Base-by-base conservation (phyloP, 2,888 invertebrate genomes). In the Caenorhabditis imperialis region DNA sequence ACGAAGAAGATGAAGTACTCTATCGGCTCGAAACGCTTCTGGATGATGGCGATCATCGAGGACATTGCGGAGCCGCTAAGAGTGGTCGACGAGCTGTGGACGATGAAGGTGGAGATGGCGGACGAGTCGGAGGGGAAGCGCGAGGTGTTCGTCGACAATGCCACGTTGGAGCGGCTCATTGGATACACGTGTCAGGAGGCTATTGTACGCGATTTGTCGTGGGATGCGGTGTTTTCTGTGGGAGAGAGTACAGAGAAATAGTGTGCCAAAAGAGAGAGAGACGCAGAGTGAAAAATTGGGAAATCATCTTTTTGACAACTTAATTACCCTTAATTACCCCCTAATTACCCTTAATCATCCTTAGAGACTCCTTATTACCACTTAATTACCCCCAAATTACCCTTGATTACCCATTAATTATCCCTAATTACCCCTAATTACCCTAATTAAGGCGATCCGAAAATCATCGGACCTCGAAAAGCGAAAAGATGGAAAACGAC, bases 181-280 rank as follows among this genome's bases (percentile, higher is more conserved):
- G 74, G 74, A 42, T 69, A 48, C 22, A 47, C 74, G 8, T 69
- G 62, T 27, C 47, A 57, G 22, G 62, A 74, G 37, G 74, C 74
- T 10, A 69, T 69, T 33, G 74, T 67, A 7, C 25, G 48, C 40
- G 16, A 27, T 33, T 35, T 45, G 5, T 35, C 18, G 7, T 44
- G 45, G 23, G 14, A 30, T 14, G n/a, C n/a, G n/a, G n/a, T n/a
- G n/a, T n/a, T n/a, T n/a, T n/a, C n/a, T n/a, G n/a, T n/a, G n/a
- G n/a, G n/a, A n/a, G n/a, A n/a, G n/a, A n/a, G n/a, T n/a, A n/a
- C n/a, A n/a, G n/a, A n/a, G n/a, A n/a, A n/a, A n/a, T n/a, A n/a
- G n/a, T n/a, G n/a, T n/a, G n/a, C n/a, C n/a, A n/a, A n/a, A n/a
- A n/a, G n/a, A n/a, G n/a, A n/a, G n/a, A n/a, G n/a, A n/a, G n/a